A percentile compares a stretch with the other conserved stretches of the same genome.
Conservation (phyloP, 2,797 vertebrate genomes). For the Gymnothorax javanicus region DNA sequence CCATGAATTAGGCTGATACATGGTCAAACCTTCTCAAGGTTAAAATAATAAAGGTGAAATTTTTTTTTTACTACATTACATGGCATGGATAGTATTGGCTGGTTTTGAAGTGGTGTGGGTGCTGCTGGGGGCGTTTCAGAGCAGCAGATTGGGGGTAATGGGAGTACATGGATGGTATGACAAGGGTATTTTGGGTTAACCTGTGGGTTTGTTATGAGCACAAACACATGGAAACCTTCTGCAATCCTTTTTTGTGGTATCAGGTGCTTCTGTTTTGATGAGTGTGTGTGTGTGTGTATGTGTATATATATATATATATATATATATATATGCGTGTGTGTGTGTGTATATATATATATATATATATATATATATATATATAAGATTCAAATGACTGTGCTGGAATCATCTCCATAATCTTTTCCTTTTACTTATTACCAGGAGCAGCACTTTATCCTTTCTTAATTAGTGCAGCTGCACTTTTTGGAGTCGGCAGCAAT, state of each 20-base stretch:
- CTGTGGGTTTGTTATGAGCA: not conserved
- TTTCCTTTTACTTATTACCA: not conserved
- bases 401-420: not conserved
- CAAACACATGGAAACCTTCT: not conserved
- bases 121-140: not conserved
- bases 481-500: not conserved
- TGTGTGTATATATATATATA: too few relatives aligned
- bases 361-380: too few relatives aligned
- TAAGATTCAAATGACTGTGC: not conserved
- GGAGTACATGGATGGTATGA: not conserved
- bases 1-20: not conserved
- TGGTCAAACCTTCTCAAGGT: not conserved
- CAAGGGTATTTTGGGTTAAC: not conserved
- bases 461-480: not conserved
- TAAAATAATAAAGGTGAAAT: not conserved
- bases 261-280: not conserved
- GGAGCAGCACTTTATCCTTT: not conserved
- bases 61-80: too few relatives aligned
- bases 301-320: too few relatives aligned
- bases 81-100: too few relatives aligned
- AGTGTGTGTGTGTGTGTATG: too few relatives aligned
- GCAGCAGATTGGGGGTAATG: not conserved
- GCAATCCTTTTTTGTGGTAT: not conserved
- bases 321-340: too few relatives aligned
- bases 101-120: too few relatives aligned